Percentiles rank a stretch among this genome's conserved stretches.
These are phyloP conservation scores for Alviniconcha marisindica DNA, from an alignment of 1,140 invertebrate species.

Conservation along the genomic window DNA sequence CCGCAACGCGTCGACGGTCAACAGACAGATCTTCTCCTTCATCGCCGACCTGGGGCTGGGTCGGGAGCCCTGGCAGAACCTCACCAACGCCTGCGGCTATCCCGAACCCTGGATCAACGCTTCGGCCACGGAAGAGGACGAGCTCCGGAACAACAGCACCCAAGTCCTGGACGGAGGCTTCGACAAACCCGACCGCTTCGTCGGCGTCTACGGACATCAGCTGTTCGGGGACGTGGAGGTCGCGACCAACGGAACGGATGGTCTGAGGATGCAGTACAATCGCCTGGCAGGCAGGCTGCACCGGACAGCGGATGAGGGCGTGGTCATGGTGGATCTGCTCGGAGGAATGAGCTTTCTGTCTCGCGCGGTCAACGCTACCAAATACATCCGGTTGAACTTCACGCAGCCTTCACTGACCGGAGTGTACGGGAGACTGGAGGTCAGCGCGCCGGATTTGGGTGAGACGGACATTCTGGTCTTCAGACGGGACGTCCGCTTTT, in stretches of 20 bases:
- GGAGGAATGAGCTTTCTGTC: background rate
- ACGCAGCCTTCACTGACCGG: background rate
- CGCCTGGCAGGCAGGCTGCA: background rate
- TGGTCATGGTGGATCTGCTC: slow-evolving; percentile 11
- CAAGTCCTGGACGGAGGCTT: background rate
- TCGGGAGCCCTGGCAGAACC: slow-evolving; percentile 51
- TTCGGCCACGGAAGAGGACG: background rate
- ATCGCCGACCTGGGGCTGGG: slow-evolving; percentile 46
- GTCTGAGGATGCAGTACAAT: background rate
- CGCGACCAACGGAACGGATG: background rate
- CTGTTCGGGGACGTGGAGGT: slow-evolving; percentile 27
- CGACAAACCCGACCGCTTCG: background rate
- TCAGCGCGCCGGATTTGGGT: no score
- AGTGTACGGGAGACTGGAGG: background rate
- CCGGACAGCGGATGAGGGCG: background rate
- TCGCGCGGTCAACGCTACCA: background rate
- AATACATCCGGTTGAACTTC: slow-evolving; percentile 16
- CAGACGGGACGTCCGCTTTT: no score
- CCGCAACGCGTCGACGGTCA: background rate
- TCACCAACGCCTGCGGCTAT: slow-evolving; percentile 43
- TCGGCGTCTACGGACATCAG: background rate
- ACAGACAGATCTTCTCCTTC: slow-evolving; percentile 26
- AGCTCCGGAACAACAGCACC: background rate
- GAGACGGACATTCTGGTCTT: no score
- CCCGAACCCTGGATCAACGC: slow-evolving; percentile 42